Conservation (phyloP, 2,888 invertebrate species). For the Pogonocherus hispidulus region DNA sequence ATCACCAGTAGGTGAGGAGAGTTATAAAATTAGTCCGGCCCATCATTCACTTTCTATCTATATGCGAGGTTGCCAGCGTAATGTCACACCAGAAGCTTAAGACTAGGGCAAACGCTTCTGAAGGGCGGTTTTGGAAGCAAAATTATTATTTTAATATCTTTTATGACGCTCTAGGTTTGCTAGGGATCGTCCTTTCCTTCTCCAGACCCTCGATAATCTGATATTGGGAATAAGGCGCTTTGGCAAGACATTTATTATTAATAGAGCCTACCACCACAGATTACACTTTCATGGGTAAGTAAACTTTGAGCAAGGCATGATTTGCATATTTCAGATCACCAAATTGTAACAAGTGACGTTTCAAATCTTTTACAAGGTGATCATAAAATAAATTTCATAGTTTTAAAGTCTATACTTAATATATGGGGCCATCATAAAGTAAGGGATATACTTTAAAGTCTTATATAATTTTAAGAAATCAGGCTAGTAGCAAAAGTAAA, state of each 20-base stretch:
- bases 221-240: conserved; percentile 23
- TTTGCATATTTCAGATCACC: neutral
- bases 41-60: too few species aligned
- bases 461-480: too few species aligned
- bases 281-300: conserved; percentile 12
- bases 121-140: conserved; percentile 14
- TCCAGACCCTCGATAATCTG: conserved; percentile 25
- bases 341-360: neutral
- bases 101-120: conserved; percentile 12
- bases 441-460: too few species aligned
- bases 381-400: too few species aligned
- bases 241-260: conserved; percentile 22
- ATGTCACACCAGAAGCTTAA: conserved; percentile 14
- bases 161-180: conserved; percentile 18
- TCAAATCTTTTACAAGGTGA: neutral
- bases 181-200: conserved; percentile 3
- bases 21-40: too few species aligned
- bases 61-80: neutral
- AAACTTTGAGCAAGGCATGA: conserved; percentile 1
- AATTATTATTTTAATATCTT: conserved; percentile 27
- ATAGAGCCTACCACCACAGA: conserved; percentile 9
- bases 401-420: too few species aligned
- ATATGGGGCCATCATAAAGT: too few species aligned
- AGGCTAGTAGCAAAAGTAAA: too few species aligned
- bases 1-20: too few species aligned